Evolutionary conservation across 2,888 invertebrate genomes (phyloP), one percentile per base, ranked within the genome.

Genomic region (Laspeyria flexula): DNA sequence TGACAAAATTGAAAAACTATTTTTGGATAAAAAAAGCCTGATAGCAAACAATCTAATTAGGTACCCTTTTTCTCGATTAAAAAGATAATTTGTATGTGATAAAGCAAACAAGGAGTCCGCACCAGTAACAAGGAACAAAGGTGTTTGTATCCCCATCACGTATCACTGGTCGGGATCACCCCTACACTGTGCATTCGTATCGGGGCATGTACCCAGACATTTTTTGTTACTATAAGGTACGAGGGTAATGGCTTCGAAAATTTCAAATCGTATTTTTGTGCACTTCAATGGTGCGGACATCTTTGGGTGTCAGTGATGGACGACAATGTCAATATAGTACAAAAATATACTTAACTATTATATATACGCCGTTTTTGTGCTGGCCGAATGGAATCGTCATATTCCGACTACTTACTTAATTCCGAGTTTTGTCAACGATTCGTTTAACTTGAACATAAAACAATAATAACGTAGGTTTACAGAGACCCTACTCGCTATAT

Each of bases 231-330:
- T 58, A 58, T 43, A 57, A 61, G 59, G 57, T 56, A 65, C 55
- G 64, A 48, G 73, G 73, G 65, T 83, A 84, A 85, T 81, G 82
- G 77, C 73, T 77, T 70, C 56, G 81, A 83, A 85, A 82, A 81
- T 79, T 79, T 66, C 64, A 60, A 70, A 73, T 74, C 70, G 65
- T 71, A 59, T 71, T 75, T 75, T 63, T 65, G 43, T 67, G 47
- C 60, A 67, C 58, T 65, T 69, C 67, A 66, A 48, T 63, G 68
- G 53, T 43, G 63, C 60, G 47, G 59, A 63, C 46, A 64, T 61
- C 60, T 60, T 61, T 46, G 42, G 56, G 54, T 63, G 49, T 53
- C 56, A 57, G 52, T 50, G 60, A 65, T 65, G 50, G 55, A 63
- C 58, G 55, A 39, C 13, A 9, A 35, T 34, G 11, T 13, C 43